Conservation (phyloP, 2,888 invertebrate species). For the Sympetrum striolatum region DNA sequence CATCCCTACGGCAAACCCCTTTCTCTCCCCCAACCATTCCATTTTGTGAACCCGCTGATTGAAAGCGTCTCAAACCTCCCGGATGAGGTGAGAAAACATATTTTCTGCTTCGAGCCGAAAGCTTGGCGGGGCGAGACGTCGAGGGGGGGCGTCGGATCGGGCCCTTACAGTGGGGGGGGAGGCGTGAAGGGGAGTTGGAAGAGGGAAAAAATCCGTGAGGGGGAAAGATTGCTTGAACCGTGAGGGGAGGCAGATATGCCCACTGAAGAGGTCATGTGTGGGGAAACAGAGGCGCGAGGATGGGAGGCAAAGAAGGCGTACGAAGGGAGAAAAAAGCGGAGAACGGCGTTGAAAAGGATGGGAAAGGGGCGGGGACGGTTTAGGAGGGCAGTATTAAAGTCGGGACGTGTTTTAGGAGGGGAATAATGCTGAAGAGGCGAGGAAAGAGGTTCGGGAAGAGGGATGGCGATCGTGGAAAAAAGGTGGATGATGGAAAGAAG, state of each 20-base stretch:
- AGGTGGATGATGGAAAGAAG: neutral
- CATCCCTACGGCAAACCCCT: neutral
- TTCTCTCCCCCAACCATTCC: neutral
- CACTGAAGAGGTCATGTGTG: constrained; percentile 42
- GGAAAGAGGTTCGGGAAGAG: constrained; percentile 9
- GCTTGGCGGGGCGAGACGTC: neutral
- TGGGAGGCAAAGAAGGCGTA: neutral
- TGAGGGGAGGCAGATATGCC: constrained; percentile 37
- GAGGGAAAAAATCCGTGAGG: neutral
- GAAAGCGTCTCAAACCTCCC: constrained; percentile 38
- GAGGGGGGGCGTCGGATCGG: neutral
- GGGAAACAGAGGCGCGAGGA: constrained; percentile 29
- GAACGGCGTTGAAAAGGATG: neutral
- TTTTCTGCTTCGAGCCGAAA: constrained; percentile 34
- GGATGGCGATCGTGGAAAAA: neutral
- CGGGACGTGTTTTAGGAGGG: neutral
- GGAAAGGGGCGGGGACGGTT: neutral
- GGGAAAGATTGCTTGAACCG: neutral
- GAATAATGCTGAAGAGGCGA: constrained; percentile 36
- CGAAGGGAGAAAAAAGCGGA: neutral
- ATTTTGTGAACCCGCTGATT: constrained; percentile 32
- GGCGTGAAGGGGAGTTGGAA: neutral
- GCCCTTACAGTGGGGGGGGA: neutral
- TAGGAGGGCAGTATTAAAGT: neutral
- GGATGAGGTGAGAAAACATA: constrained; percentile 39